Evolutionary conservation across 2,797 vertebrate species (phyloP).

Genomic region (Gobionotothen gibberifrons): DNA sequence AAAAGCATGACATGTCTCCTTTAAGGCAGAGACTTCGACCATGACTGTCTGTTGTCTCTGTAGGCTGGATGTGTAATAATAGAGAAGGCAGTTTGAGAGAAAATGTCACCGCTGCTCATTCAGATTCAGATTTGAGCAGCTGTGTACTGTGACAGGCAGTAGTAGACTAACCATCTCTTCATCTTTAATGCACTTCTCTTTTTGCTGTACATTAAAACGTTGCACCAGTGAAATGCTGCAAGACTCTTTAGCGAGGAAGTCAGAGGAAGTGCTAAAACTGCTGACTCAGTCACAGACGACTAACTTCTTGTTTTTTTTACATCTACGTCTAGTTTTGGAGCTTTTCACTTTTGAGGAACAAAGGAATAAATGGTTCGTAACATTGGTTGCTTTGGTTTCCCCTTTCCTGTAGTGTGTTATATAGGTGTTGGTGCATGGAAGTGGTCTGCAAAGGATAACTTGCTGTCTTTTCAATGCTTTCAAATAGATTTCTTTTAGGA

Average conservation of each 20-base stretch:
- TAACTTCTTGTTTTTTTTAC: conserved; percentile 42
- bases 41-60: background rate
- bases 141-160: background rate
- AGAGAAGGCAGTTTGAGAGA: background rate
- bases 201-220: background rate
- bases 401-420: no score
- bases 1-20: no score
- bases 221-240: background rate
- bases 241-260: background rate
- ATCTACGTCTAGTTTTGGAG: background rate
- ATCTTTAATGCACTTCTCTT: background rate
- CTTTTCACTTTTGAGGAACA: background rate
- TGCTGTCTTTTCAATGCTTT: no score
- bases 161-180: background rate
- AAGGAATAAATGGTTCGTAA: background rate
- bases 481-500: no score
- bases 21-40: background rate
- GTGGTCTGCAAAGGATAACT: no score
- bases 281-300: conserved; percentile 18
- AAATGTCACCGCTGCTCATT: background rate
- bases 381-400: no score
- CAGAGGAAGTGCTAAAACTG: conserved; percentile 48
- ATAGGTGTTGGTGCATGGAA: no score
- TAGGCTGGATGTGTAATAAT: background rate
- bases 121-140: background rate